A percentile compares a stretch with the other conserved stretches of the same genome.
Conservation (phyloP, 2,888 invertebrate genomes). For the Julus scandinavius region DNA sequence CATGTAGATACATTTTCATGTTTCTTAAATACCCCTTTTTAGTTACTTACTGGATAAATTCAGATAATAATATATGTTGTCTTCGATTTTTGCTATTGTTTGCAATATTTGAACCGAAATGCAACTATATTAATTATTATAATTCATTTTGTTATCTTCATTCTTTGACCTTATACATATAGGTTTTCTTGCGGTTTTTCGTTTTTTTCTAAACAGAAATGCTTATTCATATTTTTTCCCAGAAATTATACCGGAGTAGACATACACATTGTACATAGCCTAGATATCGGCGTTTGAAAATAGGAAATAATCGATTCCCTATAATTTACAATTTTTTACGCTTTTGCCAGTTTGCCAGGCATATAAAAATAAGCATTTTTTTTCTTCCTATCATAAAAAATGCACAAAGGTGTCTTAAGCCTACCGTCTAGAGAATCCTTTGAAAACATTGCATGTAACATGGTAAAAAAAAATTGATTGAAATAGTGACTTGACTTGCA, state of each 20-base stretch:
- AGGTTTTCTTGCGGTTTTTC: neutral
- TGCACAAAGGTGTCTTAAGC: constrained; percentile 40
- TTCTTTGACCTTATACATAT: constrained; percentile 1
- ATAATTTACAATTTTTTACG: constrained; percentile 43
- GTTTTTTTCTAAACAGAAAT: constrained; percentile 13
- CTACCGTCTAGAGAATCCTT: constrained; percentile 28
- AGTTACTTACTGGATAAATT: too few species aligned
- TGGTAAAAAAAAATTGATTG: constrained; percentile 24
- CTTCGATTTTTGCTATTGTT: neutral
- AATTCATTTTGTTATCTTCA: neutral
- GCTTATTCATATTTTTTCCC: constrained; percentile 39
- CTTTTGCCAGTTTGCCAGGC: constrained; percentile 45
- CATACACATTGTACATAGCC: neutral
- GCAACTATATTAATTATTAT: neutral
- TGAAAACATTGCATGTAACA: constrained; percentile 16
- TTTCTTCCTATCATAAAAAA: constrained; percentile 28
- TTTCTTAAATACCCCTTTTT: too few species aligned
- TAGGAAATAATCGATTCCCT: constrained; percentile 43
- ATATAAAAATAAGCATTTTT: constrained; percentile 28
- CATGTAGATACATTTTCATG: too few species aligned
- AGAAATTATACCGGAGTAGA: neutral
- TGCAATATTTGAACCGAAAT: neutral
- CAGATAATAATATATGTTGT: too few species aligned
- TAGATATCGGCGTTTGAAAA: constrained; percentile 36
- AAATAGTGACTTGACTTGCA: constrained; percentile 36